A percentile compares a stretch with the other conserved stretches of the same genome.
Evolutionary conservation across 2,797 vertebrate species (phyloP).

Genomic region (Dendrocincla fuliginosa): DNA sequence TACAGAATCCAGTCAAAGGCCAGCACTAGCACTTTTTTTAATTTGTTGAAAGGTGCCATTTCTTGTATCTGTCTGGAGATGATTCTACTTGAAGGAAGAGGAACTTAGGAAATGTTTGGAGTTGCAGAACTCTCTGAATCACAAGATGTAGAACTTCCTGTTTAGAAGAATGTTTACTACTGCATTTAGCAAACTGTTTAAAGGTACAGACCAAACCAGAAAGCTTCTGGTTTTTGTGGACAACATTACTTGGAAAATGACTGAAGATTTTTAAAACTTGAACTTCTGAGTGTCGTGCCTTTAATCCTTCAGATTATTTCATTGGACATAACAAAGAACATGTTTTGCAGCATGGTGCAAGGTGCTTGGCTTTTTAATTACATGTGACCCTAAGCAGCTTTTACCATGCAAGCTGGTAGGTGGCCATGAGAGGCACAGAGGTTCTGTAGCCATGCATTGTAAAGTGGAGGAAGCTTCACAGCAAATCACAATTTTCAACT

Average conservation of each 20-base stretch:
- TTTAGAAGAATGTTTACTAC: conserved; percentile 6
- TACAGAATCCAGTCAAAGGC: conserved; percentile 59
- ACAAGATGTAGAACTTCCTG: conserved; percentile 52
- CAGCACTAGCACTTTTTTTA: not conserved
- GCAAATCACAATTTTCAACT: not conserved
- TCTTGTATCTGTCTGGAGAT: conserved; percentile 29
- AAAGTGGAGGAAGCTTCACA: not conserved
- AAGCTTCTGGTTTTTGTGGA: not conserved
- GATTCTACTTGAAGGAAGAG: conserved; percentile 44
- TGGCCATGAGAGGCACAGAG: not conserved
- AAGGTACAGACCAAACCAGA: not conserved
- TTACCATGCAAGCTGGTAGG: not conserved
- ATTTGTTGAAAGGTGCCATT: conserved; percentile 47
- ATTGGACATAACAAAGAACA: not conserved
- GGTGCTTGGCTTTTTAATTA: not conserved
- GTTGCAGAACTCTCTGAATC: conserved; percentile 1
- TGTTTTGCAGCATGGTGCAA: not conserved
- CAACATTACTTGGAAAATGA: not conserved
- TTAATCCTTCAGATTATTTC: not conserved
- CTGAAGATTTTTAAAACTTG: not conserved
- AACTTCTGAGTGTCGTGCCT: not conserved
- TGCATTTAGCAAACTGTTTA: conserved; percentile 4
- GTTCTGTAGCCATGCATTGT: not conserved
- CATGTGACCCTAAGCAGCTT: not conserved
- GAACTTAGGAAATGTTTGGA: conserved; percentile 66